These are phyloP conservation scores for Pammene aurita DNA, from an alignment of 2,888 invertebrate genomes.

Conservation along the genomic window DNA sequence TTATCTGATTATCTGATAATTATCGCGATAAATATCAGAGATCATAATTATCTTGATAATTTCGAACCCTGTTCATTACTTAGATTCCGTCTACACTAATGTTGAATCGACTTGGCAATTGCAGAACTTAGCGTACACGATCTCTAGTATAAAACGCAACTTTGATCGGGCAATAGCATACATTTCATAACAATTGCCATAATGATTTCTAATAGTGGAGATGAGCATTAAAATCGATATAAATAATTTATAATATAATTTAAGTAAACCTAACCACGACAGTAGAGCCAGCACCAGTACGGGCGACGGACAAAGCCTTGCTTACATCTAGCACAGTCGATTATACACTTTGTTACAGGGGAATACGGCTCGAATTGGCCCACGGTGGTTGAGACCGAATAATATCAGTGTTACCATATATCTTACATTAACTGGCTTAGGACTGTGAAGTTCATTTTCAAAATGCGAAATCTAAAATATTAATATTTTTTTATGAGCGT, in stretches of 20 bases:
- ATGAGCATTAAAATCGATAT: conserved; percentile 33
- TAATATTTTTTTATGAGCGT: not conserved
- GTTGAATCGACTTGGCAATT: too few relatives aligned
- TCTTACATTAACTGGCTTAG: conserved; percentile 17
- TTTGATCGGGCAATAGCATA: conserved; percentile 2
- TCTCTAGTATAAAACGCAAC: too few relatives aligned
- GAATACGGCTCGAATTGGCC: not conserved
- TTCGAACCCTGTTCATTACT: too few relatives aligned
- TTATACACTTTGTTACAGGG: conserved; percentile 10
- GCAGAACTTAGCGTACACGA: too few relatives aligned
- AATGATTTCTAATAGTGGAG: conserved; percentile 21
- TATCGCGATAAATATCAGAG: too few relatives aligned
- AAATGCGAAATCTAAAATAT: not conserved
- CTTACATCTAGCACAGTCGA: conserved; percentile 25
- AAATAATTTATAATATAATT: conserved; percentile 36
- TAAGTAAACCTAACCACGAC: conserved; percentile 36
- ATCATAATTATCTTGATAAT: too few relatives aligned
- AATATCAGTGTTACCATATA: conserved; percentile 11
- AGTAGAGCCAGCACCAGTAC: conserved; percentile 49
- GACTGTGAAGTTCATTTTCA: not conserved
- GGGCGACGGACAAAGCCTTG: conserved; percentile 45
- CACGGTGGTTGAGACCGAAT: conserved; percentile 23
- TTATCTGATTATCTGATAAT: too few relatives aligned
- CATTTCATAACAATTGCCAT: conserved; percentile 10
- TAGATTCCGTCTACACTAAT: too few relatives aligned